These are phyloP conservation scores for Hoplodrina blanda DNA, from an alignment of 2,888 invertebrate species.

Conservation along the genomic window DNA sequence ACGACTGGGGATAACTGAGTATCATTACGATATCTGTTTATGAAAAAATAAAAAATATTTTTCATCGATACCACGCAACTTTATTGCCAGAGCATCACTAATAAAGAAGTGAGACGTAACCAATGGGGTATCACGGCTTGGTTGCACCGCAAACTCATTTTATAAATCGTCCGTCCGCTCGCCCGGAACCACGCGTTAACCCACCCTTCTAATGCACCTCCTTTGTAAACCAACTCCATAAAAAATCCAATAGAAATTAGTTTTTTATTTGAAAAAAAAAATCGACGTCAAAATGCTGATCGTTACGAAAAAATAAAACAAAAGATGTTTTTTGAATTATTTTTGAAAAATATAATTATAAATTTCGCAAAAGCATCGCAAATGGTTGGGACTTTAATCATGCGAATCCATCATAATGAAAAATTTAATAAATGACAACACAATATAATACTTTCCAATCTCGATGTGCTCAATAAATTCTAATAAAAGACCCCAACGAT, in stretches of 20 bases:
- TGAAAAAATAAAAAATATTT: constrained; percentile 16
- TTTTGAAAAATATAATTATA: background rate
- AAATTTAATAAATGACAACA: background rate
- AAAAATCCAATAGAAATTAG: constrained; percentile 57
- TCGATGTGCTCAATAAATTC: constrained; percentile 14
- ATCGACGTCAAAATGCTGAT: background rate
- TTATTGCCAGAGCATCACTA: constrained; percentile 69
- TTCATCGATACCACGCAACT: constrained; percentile 59
- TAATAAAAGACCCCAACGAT: constrained; percentile 2
- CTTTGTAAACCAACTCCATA: constrained; percentile 70
- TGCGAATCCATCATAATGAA: background rate
- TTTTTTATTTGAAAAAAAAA: constrained; percentile 37
- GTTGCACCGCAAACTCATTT: constrained; percentile 91
- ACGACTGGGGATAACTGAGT: constrained; percentile 1
- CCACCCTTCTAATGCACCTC: constrained; percentile 82
- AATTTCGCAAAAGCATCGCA: background rate
- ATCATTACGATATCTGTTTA: constrained; percentile 11
- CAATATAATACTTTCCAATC: constrained; percentile 15
- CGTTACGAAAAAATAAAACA: background rate
- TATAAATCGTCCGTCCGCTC: constrained; percentile 88
- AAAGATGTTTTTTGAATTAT: background rate
- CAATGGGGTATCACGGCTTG: constrained; percentile 89
- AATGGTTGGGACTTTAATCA: background rate
- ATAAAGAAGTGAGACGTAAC: constrained; percentile 90
- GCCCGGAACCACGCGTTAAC: constrained; percentile 88